phyloP scores from a whole-genome alignment of 2,888 invertebrate species.

The Ctenicera cuprea region DNA sequence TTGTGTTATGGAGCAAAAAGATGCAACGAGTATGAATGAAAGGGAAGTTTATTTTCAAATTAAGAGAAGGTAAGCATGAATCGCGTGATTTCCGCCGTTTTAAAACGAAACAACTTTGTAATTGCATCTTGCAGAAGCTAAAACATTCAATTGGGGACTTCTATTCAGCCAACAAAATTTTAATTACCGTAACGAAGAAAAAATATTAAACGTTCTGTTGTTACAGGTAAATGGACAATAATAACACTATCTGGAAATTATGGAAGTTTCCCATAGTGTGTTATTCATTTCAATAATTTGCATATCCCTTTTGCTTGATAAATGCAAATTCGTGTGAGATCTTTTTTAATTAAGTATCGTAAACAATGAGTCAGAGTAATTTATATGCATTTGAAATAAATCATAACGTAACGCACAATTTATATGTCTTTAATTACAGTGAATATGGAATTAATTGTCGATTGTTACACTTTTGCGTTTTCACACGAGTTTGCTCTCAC shows the following conservation, averaged over 20 bases:
- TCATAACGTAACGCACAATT: constrained; percentile 38
- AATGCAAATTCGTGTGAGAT: constrained; percentile 31
- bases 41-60: constrained; percentile 9
- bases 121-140: constrained; percentile 2
- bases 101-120: background rate
- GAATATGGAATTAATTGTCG: constrained; percentile 36
- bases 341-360: constrained; percentile 22
- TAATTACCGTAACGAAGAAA: background rate
- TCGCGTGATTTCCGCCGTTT: constrained; percentile 26
- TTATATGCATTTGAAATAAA: constrained; percentile 40
- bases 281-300: too few species aligned
- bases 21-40: constrained; percentile 9
- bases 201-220: background rate
- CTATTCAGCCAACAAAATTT: background rate
- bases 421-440: constrained; percentile 30
- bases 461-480: constrained; percentile 36
- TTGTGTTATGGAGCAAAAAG: constrained; percentile 19
- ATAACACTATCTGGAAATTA: background rate
- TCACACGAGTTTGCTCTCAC: constrained; percentile 27
- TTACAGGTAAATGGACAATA: constrained; percentile 4
- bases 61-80: constrained; percentile 12
- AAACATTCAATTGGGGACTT: background rate
- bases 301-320: constrained; percentile 26
- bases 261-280: constrained; percentile 7
- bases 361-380: constrained; percentile 30